A percentile compares a stretch with the other conserved stretches of the same genome.
Conservation (phyloP, 2,113 vertebrate species). For the Arenaria interpres region DNA sequence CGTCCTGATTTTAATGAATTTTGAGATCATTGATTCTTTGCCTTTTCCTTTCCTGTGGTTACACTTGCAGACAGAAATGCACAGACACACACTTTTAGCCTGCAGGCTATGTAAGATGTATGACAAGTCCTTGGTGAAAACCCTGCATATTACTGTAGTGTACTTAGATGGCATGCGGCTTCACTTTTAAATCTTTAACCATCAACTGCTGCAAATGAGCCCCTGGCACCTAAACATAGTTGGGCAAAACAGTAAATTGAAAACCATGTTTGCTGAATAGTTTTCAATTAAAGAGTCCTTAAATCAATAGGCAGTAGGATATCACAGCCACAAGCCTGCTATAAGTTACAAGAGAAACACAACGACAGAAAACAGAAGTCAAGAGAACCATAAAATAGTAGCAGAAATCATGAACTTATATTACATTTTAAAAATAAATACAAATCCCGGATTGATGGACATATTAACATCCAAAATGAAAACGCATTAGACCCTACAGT, state of each 20-base stretch:
- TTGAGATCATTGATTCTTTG: conserved; percentile 67
- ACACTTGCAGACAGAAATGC: conserved; percentile 11
- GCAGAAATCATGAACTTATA: background rate
- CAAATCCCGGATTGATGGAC: background rate
- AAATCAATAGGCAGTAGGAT: background rate
- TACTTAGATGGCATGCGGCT: background rate
- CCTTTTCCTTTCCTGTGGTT: conserved; percentile 33
- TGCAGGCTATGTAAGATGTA: conserved; percentile 26
- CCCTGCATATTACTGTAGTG: background rate
- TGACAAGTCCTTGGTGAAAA: conserved; percentile 10
- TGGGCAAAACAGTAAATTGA: conserved; percentile 33
- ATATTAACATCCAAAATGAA: background rate
- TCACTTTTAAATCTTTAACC: conserved; percentile 38
- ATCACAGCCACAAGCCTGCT: background rate
- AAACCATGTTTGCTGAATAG: conserved; percentile 12
- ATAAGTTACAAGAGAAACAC: background rate
- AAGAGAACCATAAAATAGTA: background rate
- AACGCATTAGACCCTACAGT: background rate
- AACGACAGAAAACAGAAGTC: background rate
- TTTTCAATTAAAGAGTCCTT: conserved; percentile 38
- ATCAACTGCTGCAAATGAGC: background rate
- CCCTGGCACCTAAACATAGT: background rate
- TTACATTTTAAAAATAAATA: background rate
- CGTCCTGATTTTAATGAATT: conserved; percentile 75
- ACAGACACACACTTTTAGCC: conserved; percentile 3